Conservation (phyloP, 2,113 vertebrate genomes). For the Cryptotis parvus region DNA sequence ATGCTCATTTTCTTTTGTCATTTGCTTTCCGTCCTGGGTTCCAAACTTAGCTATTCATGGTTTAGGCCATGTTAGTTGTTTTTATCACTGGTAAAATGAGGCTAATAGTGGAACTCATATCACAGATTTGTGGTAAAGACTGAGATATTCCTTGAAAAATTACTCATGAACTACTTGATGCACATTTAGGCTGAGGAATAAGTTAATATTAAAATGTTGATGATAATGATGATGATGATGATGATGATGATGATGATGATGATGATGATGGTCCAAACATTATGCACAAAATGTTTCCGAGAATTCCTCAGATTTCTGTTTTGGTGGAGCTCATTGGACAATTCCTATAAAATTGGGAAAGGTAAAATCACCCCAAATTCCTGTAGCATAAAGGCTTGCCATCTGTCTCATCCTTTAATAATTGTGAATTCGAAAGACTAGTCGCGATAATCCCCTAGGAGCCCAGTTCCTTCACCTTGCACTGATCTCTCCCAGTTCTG, state of each 20-base stretch:
- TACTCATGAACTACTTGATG: not conserved
- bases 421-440: not conserved
- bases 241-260: too few relatives aligned
- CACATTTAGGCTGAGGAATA: not conserved
- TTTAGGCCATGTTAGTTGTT: too few relatives aligned
- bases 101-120: not conserved
- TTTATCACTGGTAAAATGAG: not conserved
- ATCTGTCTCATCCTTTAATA: not conserved
- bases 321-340: not conserved
- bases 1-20: not conserved
- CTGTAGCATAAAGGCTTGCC: not conserved
- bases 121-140: not conserved
- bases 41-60: too few relatives aligned
- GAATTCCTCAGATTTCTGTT: not conserved
- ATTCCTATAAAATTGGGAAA: not conserved
- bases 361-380: not conserved
- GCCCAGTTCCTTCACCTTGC: accelerated
- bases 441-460: not conserved
- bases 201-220: not conserved
- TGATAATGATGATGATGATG: too few relatives aligned
- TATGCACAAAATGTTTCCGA: not conserved
- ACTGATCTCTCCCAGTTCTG: not conserved
- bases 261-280: too few relatives aligned
- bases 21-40: not conserved
- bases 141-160: not conserved